Evolutionary conservation across 2,888 invertebrate genomes (phyloP), one percentile per base, ranked within the genome.

Genomic region (Tortricodes alternella): DNA sequence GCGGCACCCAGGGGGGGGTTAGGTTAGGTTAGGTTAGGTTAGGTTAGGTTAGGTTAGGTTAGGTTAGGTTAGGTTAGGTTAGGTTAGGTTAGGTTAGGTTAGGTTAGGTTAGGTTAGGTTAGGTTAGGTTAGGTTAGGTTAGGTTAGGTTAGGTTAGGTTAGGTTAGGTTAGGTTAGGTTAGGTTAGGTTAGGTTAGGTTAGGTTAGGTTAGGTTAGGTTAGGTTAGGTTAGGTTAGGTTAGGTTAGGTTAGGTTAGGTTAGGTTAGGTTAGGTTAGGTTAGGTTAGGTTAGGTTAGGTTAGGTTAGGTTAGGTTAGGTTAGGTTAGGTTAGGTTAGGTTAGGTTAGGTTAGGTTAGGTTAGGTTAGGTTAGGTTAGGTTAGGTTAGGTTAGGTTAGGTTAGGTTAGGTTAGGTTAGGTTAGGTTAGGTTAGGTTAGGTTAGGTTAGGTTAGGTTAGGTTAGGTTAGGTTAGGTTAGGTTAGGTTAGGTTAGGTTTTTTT

Each of bases 351-450:
- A 53, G 57, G 57, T 58, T 58, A 58, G 57, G 57, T 58, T 58
- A 58, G 57, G 52, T 59, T 59, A 59, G 59, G 59, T 59, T 59
- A 59, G 59, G 59, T 57, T 59, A 59, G 55, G 55, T 56, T 59
- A 59, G 51, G 46, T 35, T 34, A 46, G 18, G 46, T 23, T 46
- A 34, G 19, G 19, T 19, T 34, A 46, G 19, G 46, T 46, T 46
- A 59, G 59, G 55, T 59, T 59, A 59, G 55, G 55, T 59, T 56
- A 56, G 59, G 51, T 59, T 56, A 59, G 59, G 55, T 59, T 59
- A 56, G 55, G 59, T 59, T 59, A 60, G 59, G 59, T 60, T 60
- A 56, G 59, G 59, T 60, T 60, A 60, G 59, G 59, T 60, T 60
- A 56, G 55, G 59, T 60, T 60, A 60, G 59, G 59, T 60, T 60